Evolutionary conservation across 1,140 invertebrate genomes (phyloP).

Genomic region (Drosophila elegans): DNA sequence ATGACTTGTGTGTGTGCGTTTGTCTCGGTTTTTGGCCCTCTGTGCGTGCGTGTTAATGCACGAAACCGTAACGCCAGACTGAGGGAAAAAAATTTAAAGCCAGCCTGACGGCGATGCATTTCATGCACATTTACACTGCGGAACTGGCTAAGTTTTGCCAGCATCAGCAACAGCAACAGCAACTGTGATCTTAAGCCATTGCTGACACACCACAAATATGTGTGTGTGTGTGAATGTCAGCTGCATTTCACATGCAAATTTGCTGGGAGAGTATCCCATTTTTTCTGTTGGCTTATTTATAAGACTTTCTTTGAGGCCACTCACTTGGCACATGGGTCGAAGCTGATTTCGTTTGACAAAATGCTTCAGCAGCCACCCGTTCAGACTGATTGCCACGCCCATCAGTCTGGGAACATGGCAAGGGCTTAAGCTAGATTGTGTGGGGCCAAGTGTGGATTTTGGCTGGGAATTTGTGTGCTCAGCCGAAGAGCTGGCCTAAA

Average conservation of each 20-base stretch:
- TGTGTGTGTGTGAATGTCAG: constrained; percentile 16
- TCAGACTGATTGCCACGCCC: constrained; percentile 57
- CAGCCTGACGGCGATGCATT: constrained; percentile 54
- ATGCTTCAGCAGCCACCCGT: constrained; percentile 28
- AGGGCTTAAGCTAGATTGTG: constrained; percentile 35
- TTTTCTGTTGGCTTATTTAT: constrained; percentile 72
- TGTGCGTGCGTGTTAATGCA: constrained; percentile 80
- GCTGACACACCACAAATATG: constrained; percentile 48
- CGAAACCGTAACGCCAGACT: constrained; percentile 60
- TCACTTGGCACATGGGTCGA: constrained; percentile 63
- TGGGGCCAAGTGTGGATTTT: constrained; percentile 16
- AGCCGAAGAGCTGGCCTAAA: constrained; percentile 18
- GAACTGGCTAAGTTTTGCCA: constrained; percentile 16
- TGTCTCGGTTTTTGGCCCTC: constrained; percentile 21
- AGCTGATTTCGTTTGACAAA: constrained; percentile 72
- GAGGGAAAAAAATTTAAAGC: constrained; percentile 3
- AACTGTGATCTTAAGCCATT: constrained; percentile 47
- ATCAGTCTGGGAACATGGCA: constrained; percentile 3
- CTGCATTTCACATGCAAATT: constrained; percentile 73
- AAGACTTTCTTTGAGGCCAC: constrained; percentile 71
- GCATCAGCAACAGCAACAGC: neutral
- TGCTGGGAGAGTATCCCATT: constrained; percentile 40
- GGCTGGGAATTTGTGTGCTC: neutral
- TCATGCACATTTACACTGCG: constrained; percentile 64
- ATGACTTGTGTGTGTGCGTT: constrained; percentile 25